Base-by-base conservation (phyloP, 2,113 vertebrate species). In the Misgurnus anguillicaudatus region DNA sequence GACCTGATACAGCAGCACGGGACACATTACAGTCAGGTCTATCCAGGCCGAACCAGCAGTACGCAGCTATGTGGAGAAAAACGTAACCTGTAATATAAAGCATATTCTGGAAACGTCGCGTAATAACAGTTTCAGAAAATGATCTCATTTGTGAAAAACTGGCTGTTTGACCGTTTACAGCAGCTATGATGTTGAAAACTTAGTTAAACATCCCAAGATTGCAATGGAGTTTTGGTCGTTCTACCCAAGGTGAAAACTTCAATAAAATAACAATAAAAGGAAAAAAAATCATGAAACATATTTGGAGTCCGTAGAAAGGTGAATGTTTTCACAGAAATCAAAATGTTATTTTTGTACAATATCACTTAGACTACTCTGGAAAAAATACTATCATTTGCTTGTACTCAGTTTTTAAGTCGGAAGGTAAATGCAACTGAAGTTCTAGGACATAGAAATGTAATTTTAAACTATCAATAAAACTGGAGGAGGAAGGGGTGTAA, bases 281-380 rank as follows among this genome's bases (percentile, higher is more conserved):
- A 60, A 55, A 47, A 74, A 79, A 67, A 73, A 13, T 53, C 55
- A 75, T 55, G 55, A 90, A 90, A 79, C 90, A 90, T 78, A 89
- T 92, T 94, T 91, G 93, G 91, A 94, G 94, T 89, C 94, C 92
- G 92, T 89, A 94, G 90, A 84, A 84, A 82, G 78, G 92, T 91
- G 93, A 93, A 93, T 94, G 94, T 95, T 96, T 96, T 95, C 93
- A 94, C 93, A 95, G 92, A 95, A 95, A 93, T 94, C 93, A 91
- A 96, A 94, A 96, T 95, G 94, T 94, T 97, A 97, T 98, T 98
- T 97, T 98, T 97, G 94, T 96, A 96, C 95, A 96, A 95, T 96
- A 94, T 96, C 94, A 96, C 92, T 91, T 94, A 95, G 93, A 94
- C 91, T 94, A 95, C 94, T 95, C 92, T 94, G 87, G 93, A 91